Conservation (phyloP, 2,797 vertebrate genomes). For the Manis crassicaudata region DNA sequence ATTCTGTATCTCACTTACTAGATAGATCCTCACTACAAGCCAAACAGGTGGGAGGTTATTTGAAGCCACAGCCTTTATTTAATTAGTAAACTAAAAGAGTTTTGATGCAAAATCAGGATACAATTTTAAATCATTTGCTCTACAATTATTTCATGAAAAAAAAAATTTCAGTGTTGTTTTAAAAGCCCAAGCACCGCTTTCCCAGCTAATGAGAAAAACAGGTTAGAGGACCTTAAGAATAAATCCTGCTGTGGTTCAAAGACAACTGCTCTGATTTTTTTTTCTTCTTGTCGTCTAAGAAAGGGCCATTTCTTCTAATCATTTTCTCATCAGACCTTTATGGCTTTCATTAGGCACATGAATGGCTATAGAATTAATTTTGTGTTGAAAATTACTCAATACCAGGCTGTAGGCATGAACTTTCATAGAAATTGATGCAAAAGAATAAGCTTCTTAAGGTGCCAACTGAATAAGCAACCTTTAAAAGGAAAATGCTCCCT, state of each 20-base stretch:
- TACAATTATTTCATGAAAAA: constrained; percentile 43
- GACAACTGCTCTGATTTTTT: not conserved
- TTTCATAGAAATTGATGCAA: not conserved
- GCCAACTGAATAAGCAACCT: not conserved
- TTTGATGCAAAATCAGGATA: constrained; percentile 18
- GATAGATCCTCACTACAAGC: constrained; percentile 23
- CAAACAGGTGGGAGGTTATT: not conserved
- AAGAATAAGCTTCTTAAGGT: not conserved
- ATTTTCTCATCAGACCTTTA: not conserved
- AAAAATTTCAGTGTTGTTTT: not conserved
- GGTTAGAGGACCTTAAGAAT: not conserved
- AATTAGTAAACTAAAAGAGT: constrained; percentile 49
- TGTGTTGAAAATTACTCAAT: constrained; percentile 26
- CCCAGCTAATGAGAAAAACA: constrained; percentile 42
- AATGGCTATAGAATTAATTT: constrained; percentile 46
- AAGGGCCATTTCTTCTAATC: not conserved
- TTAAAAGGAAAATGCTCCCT: constrained; percentile 27
- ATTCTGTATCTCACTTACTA: not conserved
- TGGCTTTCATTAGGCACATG: constrained; percentile 10
- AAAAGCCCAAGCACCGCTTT: not conserved
- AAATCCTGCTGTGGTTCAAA: constrained; percentile 34
- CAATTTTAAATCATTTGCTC: constrained; percentile 57
- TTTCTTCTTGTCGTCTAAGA: not conserved
- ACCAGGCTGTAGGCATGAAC: not conserved
- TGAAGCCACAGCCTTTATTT: constrained; percentile 9